Evolutionary conservation across 2,888 invertebrate species (phyloP).

Genomic region (Pristionchus mayeri): DNA sequence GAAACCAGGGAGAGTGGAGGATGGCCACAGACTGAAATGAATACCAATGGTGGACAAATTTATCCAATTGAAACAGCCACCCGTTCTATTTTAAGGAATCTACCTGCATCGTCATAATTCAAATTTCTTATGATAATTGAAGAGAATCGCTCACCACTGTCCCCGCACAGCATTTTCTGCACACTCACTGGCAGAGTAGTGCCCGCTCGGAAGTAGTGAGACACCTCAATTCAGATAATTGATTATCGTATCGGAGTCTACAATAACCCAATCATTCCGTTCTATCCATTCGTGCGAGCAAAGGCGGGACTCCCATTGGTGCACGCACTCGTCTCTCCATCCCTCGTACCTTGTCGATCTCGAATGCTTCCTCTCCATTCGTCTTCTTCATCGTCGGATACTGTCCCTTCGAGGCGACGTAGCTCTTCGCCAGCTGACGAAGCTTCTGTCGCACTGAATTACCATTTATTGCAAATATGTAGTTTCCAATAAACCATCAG

Average conservation of each 20-base stretch:
- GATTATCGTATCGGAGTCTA: background rate
- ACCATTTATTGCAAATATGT: no score
- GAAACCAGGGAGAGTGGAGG: background rate
- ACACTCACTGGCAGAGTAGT: background rate
- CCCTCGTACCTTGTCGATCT: slow-evolving; percentile 36
- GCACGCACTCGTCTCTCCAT: background rate
- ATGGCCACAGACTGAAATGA: background rate
- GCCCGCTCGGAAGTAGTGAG: slow-evolving; percentile 7
- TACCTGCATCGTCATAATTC: no score
- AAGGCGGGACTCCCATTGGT: background rate
- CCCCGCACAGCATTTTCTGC: background rate
- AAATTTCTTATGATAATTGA: no score
- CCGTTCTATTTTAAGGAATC: no score
- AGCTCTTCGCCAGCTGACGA: slow-evolving; percentile 20
- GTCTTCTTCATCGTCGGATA: slow-evolving; percentile 42
- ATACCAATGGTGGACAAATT: no score
- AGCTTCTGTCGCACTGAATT: slow-evolving; percentile 5
- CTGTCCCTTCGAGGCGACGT: slow-evolving; percentile 10
- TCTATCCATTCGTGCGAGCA: background rate
- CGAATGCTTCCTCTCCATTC: slow-evolving; percentile 26
- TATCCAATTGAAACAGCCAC: no score
- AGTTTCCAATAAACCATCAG: no score
- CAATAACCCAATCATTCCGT: background rate
- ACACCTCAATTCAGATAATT: slow-evolving; percentile 5
- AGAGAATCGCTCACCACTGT: background rate